Evolutionary conservation across 2,888 invertebrate genomes (phyloP), one percentile per base, ranked within the genome.

Genomic region (Cabera pusaria): DNA sequence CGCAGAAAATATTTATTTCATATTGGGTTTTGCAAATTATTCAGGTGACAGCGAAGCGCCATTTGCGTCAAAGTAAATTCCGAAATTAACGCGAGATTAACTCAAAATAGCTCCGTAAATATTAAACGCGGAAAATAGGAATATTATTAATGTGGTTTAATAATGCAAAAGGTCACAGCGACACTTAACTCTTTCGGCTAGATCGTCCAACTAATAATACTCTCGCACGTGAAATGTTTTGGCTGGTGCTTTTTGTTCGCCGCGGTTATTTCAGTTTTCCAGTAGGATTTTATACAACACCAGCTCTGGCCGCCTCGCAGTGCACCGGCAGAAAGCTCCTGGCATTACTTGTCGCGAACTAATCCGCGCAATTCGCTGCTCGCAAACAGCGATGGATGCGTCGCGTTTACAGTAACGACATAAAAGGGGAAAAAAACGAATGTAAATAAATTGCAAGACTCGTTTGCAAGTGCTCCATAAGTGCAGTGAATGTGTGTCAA

Each of bases 191-290:
- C 83, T 86, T 78, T 86, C 84, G 87, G 56, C 82, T 87, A 87
- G 85, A 83, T 79, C 87, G 86, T 86, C 88, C 87, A 87, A 81
- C 88, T 88, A 88, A 87, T 88, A 88, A 87, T 88, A 88, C 76
- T 74, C 81, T 59, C 77, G 77, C 82, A 83, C 86, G 84, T 87
- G 84, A 88, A 88, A 87, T 87, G 85, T 87, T 87, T 87, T 86
- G 88, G 87, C 86, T 79, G 88, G 80, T 85, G 88, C 81, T 88
- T 88, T 87, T 87, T 87, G 88, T 87, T 86, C 84, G 86, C 76
- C 74, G 73, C 76, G 83, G 85, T 84, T 87, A 88, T 88, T 88
- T 88, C 87, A 85, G 88, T 84, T 85, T 87, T 88, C 88, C 88
- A 88, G 88, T 88, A 78, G 84, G 85, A 86, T 85, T 88, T 86